phyloP scores from a whole-genome alignment of 2,113 vertebrate genomes.

The Pipa parva region DNA sequence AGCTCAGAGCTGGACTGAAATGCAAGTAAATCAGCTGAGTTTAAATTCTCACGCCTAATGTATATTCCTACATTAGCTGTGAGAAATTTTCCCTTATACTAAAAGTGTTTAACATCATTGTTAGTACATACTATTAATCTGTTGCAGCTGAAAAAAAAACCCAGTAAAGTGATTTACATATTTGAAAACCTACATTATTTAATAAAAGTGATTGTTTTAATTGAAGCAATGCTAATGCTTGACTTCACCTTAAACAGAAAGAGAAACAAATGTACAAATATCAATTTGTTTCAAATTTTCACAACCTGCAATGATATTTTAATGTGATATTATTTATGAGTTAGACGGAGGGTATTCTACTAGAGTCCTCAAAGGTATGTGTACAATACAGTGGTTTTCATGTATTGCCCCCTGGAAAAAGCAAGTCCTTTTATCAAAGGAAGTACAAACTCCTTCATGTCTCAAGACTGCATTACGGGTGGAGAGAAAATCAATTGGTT shows the following conservation, averaged over 20 bases:
- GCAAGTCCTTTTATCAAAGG: constrained; percentile 65
- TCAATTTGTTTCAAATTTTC: constrained; percentile 37
- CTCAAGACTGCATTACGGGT: constrained; percentile 91
- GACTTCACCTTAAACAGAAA: neutral
- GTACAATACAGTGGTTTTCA: constrained; percentile 51
- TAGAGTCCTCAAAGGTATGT: constrained; percentile 59
- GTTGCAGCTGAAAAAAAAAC: no score
- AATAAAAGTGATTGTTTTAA: no score
- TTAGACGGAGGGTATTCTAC: constrained; percentile 60
- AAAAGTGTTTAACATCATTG: no score
- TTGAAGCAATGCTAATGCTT: no score
- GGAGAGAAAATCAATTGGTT: constrained; percentile 97
- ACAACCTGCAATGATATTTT: constrained; percentile 52
- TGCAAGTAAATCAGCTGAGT: neutral
- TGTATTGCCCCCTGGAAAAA: constrained; percentile 45
- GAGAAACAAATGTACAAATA: neutral
- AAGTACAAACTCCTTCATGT: constrained; percentile 69
- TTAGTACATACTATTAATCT: no score
- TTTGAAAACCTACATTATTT: no score
- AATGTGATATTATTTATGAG: constrained; percentile 72
- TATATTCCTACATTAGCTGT: no score
- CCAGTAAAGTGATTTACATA: no score
- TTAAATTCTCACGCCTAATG: no score
- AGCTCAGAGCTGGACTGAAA: constrained; percentile 87
- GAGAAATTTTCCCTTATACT: no score